Evolutionary conservation across 2,113 vertebrate species (phyloP).

Genomic region (Columba livia): DNA sequence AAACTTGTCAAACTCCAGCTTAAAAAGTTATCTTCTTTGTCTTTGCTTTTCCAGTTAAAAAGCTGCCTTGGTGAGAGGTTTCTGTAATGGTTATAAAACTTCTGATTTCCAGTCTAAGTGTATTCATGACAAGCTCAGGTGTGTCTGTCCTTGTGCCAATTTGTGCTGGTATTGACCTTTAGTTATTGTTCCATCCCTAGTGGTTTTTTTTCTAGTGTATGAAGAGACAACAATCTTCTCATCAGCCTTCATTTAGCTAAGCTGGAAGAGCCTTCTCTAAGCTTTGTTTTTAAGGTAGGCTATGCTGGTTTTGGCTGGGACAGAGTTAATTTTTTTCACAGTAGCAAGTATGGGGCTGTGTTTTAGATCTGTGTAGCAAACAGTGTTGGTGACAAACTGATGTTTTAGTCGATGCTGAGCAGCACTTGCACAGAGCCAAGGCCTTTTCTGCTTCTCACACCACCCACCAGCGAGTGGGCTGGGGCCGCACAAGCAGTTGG

Average conservation of each 20-base stretch:
- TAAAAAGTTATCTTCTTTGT: background rate
- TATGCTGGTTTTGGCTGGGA: too few relatives aligned
- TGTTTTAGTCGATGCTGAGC: too few relatives aligned
- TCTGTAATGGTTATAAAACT: background rate
- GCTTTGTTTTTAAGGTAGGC: background rate
- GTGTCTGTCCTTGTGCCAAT: background rate
- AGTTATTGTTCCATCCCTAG: background rate
- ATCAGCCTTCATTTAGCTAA: slow-evolving; percentile 24
- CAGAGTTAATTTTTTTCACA: too few relatives aligned
- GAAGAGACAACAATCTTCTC: slow-evolving; percentile 16
- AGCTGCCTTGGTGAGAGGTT: background rate
- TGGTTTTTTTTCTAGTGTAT: slow-evolving; percentile 16
- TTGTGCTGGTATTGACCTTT: slow-evolving; percentile 35
- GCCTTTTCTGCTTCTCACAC: too few relatives aligned
- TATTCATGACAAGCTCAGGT: background rate
- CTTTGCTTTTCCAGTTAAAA: background rate
- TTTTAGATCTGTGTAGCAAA: too few relatives aligned
- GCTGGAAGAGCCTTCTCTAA: background rate
- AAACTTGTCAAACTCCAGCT: background rate
- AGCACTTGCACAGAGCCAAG: too few relatives aligned
- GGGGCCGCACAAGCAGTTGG: too few relatives aligned
- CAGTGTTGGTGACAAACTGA: too few relatives aligned
- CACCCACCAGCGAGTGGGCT: too few relatives aligned
- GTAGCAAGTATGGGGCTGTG: too few relatives aligned
- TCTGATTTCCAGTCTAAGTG: background rate